These are phyloP conservation scores for Pseudomyrmex concolor DNA, from an alignment of 1,140 invertebrate genomes.

Conservation along the genomic window DNA sequence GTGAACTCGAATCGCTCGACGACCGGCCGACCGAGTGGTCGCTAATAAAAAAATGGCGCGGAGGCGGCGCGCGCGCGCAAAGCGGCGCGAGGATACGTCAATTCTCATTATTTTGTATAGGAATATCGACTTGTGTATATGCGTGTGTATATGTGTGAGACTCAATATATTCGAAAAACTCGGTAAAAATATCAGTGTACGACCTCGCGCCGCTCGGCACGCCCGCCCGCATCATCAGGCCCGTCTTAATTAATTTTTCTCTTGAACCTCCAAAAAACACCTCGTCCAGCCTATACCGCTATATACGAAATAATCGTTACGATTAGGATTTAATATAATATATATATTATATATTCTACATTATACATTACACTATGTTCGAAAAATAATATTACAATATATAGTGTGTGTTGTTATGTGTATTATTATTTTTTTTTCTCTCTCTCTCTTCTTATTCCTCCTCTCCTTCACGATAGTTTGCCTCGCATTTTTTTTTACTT, in stretches of 20 bases:
- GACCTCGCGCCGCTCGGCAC: constrained; percentile 66
- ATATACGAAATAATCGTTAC: constrained; percentile 75
- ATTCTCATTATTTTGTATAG: constrained; percentile 68
- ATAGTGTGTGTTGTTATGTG: constrained; percentile 76
- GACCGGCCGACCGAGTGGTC: constrained; percentile 62
- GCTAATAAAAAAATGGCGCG: constrained; percentile 74
- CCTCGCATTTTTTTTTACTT: constrained; percentile 59
- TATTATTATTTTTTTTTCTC: constrained; percentile 73
- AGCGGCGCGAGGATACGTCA: constrained; percentile 74
- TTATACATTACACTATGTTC: constrained; percentile 84
- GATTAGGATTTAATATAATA: constrained; percentile 67
- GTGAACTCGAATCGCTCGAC: constrained; percentile 50
- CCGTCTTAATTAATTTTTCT: constrained; percentile 76
- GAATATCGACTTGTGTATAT: constrained; percentile 44
- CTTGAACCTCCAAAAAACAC: constrained; percentile 65
- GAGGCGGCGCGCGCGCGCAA: constrained; percentile 52
- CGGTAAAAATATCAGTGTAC: constrained; percentile 79
- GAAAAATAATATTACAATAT: constrained; percentile 85
- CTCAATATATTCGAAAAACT: constrained; percentile 77
- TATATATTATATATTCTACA: constrained; percentile 80
- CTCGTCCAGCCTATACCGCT: constrained; percentile 77
- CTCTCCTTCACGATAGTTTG: constrained; percentile 57
- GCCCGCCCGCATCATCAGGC: constrained; percentile 68
- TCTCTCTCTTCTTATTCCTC: constrained; percentile 68
- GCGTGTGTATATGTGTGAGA: constrained; percentile 25